Conservation (phyloP, 2,113 vertebrate genomes). For the Takifugu flavidus region DNA sequence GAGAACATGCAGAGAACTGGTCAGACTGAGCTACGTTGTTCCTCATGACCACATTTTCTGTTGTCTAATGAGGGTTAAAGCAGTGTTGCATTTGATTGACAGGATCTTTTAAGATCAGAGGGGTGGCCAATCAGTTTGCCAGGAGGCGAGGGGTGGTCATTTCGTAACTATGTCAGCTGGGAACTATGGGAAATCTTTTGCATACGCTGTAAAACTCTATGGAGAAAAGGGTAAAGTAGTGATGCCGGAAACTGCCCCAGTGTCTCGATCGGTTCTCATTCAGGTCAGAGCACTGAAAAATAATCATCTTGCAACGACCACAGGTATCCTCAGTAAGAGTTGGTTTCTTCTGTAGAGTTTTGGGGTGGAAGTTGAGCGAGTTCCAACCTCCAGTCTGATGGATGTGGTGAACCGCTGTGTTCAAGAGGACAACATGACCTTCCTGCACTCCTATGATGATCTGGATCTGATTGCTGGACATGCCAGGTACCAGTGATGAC, state of each 20-base stretch:
- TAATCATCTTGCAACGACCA: neutral
- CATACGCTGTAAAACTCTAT: conserved; percentile 74
- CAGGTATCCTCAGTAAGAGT: neutral
- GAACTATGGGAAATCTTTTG: conserved; percentile 80
- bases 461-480: conserved; percentile 75
- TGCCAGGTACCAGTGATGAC: conserved; percentile 60
- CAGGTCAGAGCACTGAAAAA: conserved; percentile 55
- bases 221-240: conserved; percentile 74
- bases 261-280: conserved; percentile 70
- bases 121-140: conserved; percentile 78
- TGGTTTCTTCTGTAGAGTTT: conserved; percentile 61
- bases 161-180: conserved; percentile 80
- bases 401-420: conserved; percentile 70
- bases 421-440: conserved; percentile 69
- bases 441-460: conserved; percentile 75
- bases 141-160: conserved; percentile 42
- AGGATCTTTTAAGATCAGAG: conserved; percentile 81
- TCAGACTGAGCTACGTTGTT: conserved; percentile 19
- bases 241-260: conserved; percentile 74
- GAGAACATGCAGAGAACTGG: conserved; percentile 80
- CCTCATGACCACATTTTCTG: neutral
- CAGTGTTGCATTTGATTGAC: conserved; percentile 5
- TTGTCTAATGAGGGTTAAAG: no score
- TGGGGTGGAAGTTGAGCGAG: conserved; percentile 73
- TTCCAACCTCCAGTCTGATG: conserved; percentile 63